A percentile compares a stretch with the other conserved stretches of the same genome.
Evolutionary conservation across 2,113 vertebrate genomes (phyloP).

Genomic region (Bufo gargarizans): DNA sequence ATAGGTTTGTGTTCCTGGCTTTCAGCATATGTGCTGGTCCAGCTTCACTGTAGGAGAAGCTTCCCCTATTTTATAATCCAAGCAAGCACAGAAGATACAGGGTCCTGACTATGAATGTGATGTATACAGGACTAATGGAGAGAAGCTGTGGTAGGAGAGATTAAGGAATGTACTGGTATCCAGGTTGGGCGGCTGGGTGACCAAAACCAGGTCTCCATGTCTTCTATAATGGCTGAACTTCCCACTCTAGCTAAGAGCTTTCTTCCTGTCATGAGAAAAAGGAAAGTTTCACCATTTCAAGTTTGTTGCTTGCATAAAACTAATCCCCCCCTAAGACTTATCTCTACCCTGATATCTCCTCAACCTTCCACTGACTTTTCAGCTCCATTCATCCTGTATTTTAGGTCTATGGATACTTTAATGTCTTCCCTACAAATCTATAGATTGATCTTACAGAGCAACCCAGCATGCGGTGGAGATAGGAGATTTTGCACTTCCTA

Average conservation of each 20-base stretch:
- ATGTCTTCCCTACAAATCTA: background rate
- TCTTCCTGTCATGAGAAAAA: background rate
- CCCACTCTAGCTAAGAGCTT: background rate
- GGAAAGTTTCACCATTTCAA: background rate
- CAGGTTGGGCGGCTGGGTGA: background rate
- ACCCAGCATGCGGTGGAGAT: background rate
- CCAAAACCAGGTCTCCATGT: background rate
- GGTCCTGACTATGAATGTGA: no score
- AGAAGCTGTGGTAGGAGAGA: background rate
- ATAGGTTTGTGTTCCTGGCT: no score
- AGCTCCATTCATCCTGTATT: background rate
- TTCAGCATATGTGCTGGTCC: no score
- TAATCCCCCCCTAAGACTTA: background rate
- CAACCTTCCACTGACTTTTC: background rate
- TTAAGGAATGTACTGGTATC: background rate
- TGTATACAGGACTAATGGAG: no score
- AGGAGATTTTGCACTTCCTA: background rate
- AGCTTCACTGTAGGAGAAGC: no score
- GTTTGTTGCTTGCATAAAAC: background rate
- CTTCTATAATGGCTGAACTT: background rate
- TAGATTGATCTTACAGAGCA: conserved; percentile 2
- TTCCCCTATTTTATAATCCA: no score
- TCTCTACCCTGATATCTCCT: background rate
- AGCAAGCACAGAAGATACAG: no score
- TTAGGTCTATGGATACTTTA: background rate